Percentiles rank a stretch among this genome's conserved stretches.
These are phyloP conservation scores for Lepilemur ruficaudatus DNA, from an alignment of 2,797 vertebrate genomes.

Conservation along the genomic window DNA sequence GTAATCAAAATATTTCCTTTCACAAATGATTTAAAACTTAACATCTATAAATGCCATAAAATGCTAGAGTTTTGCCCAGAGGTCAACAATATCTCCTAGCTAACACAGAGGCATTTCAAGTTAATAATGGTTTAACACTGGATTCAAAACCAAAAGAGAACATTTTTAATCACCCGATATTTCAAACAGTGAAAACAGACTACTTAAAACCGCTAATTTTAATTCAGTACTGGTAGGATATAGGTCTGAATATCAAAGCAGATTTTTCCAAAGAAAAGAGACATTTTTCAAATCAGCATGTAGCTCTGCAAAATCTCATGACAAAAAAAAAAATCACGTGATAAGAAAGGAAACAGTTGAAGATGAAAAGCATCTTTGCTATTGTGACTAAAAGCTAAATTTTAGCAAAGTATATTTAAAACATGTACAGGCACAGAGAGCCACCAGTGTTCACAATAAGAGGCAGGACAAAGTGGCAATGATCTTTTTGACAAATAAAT, in stretches of 20 bases:
- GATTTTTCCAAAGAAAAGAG: conserved; percentile 45
- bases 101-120: not conserved
- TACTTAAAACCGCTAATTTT: conserved; percentile 23
- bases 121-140: not conserved
- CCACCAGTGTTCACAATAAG: conserved; percentile 45
- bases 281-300: conserved; percentile 47
- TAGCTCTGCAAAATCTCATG: not conserved
- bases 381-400: conserved; percentile 45
- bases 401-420: conserved; percentile 68
- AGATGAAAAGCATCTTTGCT: conserved; percentile 47
- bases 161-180: not conserved
- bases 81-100: not conserved
- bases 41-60: not conserved
- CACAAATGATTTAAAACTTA: conserved; percentile 44
- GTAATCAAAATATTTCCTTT: conserved; percentile 27
- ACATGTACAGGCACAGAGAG: not conserved
- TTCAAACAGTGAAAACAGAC: conserved; percentile 10
- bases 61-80: not conserved
- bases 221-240: conserved; percentile 6
- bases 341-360: not conserved
- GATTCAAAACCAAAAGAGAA: conserved; percentile 33
- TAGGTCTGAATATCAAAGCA: conserved; percentile 1
- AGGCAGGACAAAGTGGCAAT: conserved; percentile 63
- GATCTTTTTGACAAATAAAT: conserved; percentile 72
- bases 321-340: not conserved